Base-by-base conservation (phyloP, 1,140 invertebrate genomes). In the Drosophila miranda region DNA sequence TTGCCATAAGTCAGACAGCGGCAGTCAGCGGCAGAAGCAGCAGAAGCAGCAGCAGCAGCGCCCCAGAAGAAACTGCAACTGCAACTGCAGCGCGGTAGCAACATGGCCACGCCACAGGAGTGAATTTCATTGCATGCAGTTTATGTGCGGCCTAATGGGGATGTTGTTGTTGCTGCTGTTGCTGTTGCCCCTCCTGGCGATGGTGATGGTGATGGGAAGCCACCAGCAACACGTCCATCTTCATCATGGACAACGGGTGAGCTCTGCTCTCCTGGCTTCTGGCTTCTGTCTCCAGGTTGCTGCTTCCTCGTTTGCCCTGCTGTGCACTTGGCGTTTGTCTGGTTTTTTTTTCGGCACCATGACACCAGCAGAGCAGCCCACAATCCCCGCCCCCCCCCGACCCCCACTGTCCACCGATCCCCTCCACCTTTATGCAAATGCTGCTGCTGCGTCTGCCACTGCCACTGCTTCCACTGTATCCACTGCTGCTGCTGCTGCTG, bases 181-280 rank as follows among this genome's bases (percentile, higher is more conserved):
- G 53, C 26, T 66, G 54, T 2, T 64, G 26, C 52, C 54, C 62
- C 6, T 58, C 58, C 3, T 67, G 59, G 14, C 66, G 55, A 8
- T 46, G 44, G 34, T 56, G 49, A 41, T 62, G 77, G 80, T 26
- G 23, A 26, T 26, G 23, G 75, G 80, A 75, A 86, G 61, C 82
- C 81, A 86, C 81, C 82, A 86, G 81, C 81, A 88, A 78, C 83
- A 88, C 78, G 82, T 87, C 83, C 82, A 87, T 87, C 82, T 87
- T 87, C 82, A 87, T 87, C 82, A 87, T 69, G 61, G 58, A 26
- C 59, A 84, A 55, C 58, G 19, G 56, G 26, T 56, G 60, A 45
- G 49, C 13, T 53, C 11, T 38, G 34, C 34, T 38, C 34, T 38
- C 34, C 34, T 13, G 34, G 34, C 34, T 38, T 38, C 34, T 38